These are phyloP conservation scores for Dendrocincla fuliginosa DNA, from an alignment of 2,797 vertebrate genomes.

Conservation along the genomic window DNA sequence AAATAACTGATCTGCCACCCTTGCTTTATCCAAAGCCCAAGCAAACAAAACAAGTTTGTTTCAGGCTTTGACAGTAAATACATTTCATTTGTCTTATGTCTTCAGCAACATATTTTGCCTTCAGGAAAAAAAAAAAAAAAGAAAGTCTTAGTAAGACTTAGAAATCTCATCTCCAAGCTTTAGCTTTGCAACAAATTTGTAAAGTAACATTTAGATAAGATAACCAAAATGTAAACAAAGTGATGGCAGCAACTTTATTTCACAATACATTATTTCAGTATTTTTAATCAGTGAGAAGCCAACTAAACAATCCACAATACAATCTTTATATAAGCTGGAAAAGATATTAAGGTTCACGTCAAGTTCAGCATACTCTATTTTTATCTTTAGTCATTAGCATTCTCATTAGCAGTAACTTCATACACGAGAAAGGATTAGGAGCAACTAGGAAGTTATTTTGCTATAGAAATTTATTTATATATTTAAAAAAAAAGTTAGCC, in stretches of 20 bases:
- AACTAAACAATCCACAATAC: slow-evolving; percentile 25
- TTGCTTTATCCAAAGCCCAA: neutral
- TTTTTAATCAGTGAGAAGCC: neutral
- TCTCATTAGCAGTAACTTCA: slow-evolving; percentile 31
- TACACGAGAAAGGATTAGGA: neutral
- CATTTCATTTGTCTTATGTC: neutral
- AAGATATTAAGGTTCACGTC: slow-evolving; percentile 27
- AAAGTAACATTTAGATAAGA: neutral
- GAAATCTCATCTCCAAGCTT: neutral
- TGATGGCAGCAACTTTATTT: neutral
- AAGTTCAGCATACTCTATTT: slow-evolving; percentile 25
- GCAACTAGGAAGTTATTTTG: neutral
- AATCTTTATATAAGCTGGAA: slow-evolving; percentile 10
- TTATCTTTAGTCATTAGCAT: neutral
- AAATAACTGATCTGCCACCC: neutral
- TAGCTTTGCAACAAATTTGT: neutral
- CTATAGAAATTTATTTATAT: neutral
- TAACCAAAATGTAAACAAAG: neutral
- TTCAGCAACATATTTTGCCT: neutral
- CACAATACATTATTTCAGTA: neutral
- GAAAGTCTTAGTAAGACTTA: neutral
- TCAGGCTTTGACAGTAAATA: neutral
- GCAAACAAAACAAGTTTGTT: neutral
- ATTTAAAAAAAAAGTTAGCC: neutral
- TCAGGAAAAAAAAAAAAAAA: neutral